Percentiles rank a stretch among this genome's conserved stretches.
These are phyloP conservation scores for Lycorma delicatula DNA, from an alignment of 1,140 invertebrate species.

Conservation along the genomic window DNA sequence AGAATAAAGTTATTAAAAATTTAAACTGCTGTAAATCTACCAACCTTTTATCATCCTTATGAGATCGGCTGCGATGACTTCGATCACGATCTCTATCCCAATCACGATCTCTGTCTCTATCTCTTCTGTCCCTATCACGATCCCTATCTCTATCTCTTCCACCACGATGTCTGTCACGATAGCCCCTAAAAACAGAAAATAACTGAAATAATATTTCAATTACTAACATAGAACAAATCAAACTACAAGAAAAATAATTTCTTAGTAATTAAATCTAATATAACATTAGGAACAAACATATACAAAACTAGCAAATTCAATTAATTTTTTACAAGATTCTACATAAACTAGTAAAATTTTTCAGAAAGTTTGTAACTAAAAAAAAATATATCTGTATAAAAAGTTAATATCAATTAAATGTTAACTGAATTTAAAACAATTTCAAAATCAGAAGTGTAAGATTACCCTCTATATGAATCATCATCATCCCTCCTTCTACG, in stretches of 20 bases:
- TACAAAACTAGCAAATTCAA: too few species aligned
- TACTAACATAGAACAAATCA: too few species aligned
- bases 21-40: background rate
- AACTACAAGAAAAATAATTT: too few species aligned
- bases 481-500: slow-evolving; percentile 16
- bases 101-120: background rate
- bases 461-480: background rate
- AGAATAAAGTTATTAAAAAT: background rate
- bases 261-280: too few species aligned
- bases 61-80: background rate
- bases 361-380: too few species aligned
- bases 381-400: too few species aligned
- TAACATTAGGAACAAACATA: too few species aligned
- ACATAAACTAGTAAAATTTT: too few species aligned
- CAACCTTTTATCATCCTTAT: background rate
- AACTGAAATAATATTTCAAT: too few species aligned
- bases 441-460: background rate
- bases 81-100: background rate
- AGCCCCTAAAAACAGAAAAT: too few species aligned
- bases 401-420: background rate
- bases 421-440: background rate
- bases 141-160: background rate
- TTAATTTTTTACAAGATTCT: too few species aligned
- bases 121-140: background rate
- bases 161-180: background rate